A percentile compares a stretch with the other conserved stretches of the same genome.
Conservation (phyloP, 2,797 vertebrate species). For the Telmatherina bonti region DNA sequence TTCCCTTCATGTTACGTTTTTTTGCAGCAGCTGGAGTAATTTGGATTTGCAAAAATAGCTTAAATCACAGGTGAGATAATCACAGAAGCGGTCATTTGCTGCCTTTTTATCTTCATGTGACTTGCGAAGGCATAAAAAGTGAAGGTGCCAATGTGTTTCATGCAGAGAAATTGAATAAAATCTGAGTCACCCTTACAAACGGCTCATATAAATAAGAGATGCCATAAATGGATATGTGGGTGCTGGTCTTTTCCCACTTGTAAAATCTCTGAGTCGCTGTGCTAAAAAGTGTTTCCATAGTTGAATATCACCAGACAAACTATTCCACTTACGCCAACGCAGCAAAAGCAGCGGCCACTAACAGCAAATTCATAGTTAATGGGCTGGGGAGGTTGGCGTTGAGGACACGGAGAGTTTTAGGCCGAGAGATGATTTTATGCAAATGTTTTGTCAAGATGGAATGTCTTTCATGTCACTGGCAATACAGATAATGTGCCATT, state of each 20-base stretch:
- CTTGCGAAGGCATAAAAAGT: too few relatives aligned
- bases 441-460: constrained; percentile 14
- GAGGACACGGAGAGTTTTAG: too few relatives aligned
- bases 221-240: constrained; percentile 31
- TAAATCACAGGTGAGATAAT: too few relatives aligned
- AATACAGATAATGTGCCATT: too few relatives aligned
- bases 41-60: too few relatives aligned
- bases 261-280: constrained; percentile 26
- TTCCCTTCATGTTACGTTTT: not conserved
- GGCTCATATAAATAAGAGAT: not conserved
- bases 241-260: constrained; percentile 23
- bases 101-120: too few relatives aligned
- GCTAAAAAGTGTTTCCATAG: constrained; percentile 52
- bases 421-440: not conserved
- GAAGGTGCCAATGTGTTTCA: too few relatives aligned
- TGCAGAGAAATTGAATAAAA: too few relatives aligned
- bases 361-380: constrained; percentile 16
- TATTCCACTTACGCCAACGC: constrained; percentile 41
- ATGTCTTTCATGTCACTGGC: not conserved
- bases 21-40: not conserved
- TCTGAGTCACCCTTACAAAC: too few relatives aligned
- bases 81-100: too few relatives aligned
- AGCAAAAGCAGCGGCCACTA: constrained; percentile 1
- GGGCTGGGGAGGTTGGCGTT: too few relatives aligned
- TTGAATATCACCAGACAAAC: constrained; percentile 32